Evolutionary conservation across 2,888 invertebrate genomes (phyloP).

Genomic region (Diaperis boleti): DNA sequence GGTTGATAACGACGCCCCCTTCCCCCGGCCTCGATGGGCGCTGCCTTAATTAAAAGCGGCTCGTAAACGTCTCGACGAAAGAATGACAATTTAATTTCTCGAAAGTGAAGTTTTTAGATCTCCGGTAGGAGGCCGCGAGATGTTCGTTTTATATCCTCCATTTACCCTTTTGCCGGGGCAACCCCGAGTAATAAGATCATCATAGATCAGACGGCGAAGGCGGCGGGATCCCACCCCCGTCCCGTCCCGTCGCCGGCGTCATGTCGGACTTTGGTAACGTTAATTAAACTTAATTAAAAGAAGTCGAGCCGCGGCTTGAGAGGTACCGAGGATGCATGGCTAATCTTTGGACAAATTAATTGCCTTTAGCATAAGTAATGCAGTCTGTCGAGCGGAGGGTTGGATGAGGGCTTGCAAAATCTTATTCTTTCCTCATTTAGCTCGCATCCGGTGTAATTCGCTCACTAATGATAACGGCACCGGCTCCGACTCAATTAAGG

Average conservation of each 20-base stretch:
- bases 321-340: slow-evolving; percentile 66
- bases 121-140: slow-evolving; percentile 56
- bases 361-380: slow-evolving; percentile 66
- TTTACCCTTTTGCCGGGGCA: slow-evolving; percentile 51
- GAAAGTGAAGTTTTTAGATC: slow-evolving; percentile 59
- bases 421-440: slow-evolving; percentile 58
- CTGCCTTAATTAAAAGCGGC: slow-evolving; percentile 54
- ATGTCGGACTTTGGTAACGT: slow-evolving; percentile 67
- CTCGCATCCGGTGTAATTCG: slow-evolving; percentile 50
- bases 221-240: slow-evolving; percentile 46
- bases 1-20: no score
- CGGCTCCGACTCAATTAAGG: slow-evolving; percentile 52
- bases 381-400: slow-evolving; percentile 50
- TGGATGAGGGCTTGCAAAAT: slow-evolving; percentile 43
- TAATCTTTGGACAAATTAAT: slow-evolving; percentile 68
- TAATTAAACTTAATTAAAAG: slow-evolving; percentile 70
- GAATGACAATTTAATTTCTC: slow-evolving; percentile 62
- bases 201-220: slow-evolving; percentile 58
- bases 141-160: slow-evolving; percentile 60
- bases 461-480: slow-evolving; percentile 49
- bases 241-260: slow-evolving; percentile 58
- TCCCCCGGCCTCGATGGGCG: slow-evolving; percentile 52
- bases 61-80: slow-evolving; percentile 52
- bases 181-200: slow-evolving; percentile 59
- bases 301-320: slow-evolving; percentile 62